Evolutionary conservation across 2,888 invertebrate genomes (phyloP).

Genomic region (Agelastica alni): DNA sequence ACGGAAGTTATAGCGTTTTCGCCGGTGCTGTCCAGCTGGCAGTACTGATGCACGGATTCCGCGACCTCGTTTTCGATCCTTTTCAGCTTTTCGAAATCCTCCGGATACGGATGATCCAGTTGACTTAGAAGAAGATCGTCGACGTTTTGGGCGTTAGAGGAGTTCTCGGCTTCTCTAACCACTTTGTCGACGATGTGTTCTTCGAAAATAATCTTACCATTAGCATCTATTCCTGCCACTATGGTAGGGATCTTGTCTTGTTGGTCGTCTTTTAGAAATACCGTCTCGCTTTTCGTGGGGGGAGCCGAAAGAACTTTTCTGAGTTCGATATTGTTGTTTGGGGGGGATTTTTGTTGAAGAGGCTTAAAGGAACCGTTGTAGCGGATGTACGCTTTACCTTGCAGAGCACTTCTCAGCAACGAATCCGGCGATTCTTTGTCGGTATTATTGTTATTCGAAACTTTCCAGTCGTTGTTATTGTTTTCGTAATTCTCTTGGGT

Average conservation of each 20-base stretch:
- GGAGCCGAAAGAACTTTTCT: conserved; percentile 61
- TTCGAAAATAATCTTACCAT: conserved; percentile 53
- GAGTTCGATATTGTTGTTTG: conserved; percentile 60
- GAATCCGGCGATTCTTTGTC: conserved; percentile 65
- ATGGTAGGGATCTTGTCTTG: conserved; percentile 53
- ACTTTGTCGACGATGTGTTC: conserved; percentile 43
- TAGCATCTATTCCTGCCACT: conserved; percentile 53
- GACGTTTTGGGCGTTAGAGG: conserved; percentile 66
- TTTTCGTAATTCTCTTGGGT: conserved; percentile 63
- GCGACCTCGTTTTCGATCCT: conserved; percentile 82
- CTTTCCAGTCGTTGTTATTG: conserved; percentile 79
- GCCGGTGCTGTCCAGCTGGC: conserved; percentile 59
- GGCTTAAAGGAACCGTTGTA: conserved; percentile 51
- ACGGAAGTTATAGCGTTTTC: conserved; percentile 63
- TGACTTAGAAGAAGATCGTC: conserved; percentile 73
- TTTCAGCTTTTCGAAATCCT: conserved; percentile 84
- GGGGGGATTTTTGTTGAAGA: conserved; percentile 19
- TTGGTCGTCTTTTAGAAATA: conserved; percentile 52
- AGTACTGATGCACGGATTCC: conserved; percentile 74
- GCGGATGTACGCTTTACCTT: conserved; percentile 69
- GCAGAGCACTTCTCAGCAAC: conserved; percentile 78
- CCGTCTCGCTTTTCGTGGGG: conserved; percentile 55
- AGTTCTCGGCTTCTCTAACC: conserved; percentile 50
- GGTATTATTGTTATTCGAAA: conserved; percentile 66
- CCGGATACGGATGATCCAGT: conserved; percentile 70